These are phyloP conservation scores for Hypomesus transpacificus DNA, from an alignment of 2,113 vertebrate genomes.

Conservation along the genomic window DNA sequence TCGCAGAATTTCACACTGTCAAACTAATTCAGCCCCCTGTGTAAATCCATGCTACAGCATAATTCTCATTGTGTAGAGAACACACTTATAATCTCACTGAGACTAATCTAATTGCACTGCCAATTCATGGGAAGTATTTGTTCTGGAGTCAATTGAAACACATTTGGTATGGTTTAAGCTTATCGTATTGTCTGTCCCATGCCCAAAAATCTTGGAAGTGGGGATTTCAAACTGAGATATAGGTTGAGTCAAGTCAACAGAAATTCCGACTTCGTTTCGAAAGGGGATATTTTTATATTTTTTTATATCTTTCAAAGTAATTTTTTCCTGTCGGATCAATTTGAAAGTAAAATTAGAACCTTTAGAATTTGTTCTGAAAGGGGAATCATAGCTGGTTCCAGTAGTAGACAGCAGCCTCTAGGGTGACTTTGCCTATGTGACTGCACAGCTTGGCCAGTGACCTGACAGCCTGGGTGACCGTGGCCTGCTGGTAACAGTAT, in stretches of 20 bases:
- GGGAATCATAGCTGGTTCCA: not conserved
- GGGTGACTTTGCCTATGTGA: constrained; percentile 24
- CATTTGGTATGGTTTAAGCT: constrained; percentile 36
- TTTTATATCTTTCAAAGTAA: too few relatives aligned
- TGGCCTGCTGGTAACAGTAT: constrained; percentile 12
- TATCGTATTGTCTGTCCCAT: constrained; percentile 26
- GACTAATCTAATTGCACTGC: constrained; percentile 58
- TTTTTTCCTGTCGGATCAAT: too few relatives aligned
- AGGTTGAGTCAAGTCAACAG: too few relatives aligned
- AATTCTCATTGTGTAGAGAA: constrained; percentile 38
- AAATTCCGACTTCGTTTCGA: too few relatives aligned
- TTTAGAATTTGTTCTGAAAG: too few relatives aligned
- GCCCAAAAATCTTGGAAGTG: not conserved
- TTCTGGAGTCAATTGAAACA: constrained; percentile 47
- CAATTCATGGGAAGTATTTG: constrained; percentile 29
- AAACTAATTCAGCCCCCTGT: constrained; percentile 31
- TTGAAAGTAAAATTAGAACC: too few relatives aligned
- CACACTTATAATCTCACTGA: constrained; percentile 53
- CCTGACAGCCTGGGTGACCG: constrained; percentile 17
- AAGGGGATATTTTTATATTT: too few relatives aligned
- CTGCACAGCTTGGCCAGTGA: constrained; percentile 23
- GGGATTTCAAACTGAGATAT: too few relatives aligned
- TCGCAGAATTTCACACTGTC: constrained; percentile 45
- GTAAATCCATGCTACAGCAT: constrained; percentile 17
- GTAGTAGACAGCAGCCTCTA: constrained; percentile 4